Evolutionary conservation across 2,797 vertebrate species (phyloP), one percentile per base, ranked within the genome.

Genomic region (Enteromius treurensis): DNA sequence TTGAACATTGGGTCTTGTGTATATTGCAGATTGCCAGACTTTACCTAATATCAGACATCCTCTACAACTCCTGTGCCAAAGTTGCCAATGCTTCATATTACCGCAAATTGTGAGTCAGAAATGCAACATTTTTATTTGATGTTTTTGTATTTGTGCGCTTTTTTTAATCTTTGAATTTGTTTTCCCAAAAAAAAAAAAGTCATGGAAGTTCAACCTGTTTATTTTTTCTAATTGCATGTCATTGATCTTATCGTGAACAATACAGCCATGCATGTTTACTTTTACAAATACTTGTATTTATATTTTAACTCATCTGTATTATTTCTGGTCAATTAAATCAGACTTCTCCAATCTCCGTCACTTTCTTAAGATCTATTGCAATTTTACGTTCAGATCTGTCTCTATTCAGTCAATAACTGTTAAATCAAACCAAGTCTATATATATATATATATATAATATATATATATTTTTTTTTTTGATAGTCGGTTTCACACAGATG

Each of bases 61-160:
- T 96, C 82, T 92, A 96, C 90, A 96, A 96, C 88, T 95, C 95
- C 0, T 95, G 94, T 89, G 95, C 95, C 89, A 96, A 96, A 94
- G 95, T 95, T 42, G 90, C 94, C 6, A 94, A 95, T 73, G 95
- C 95, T 3, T 95, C 95, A 2, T 95, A 96, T 91, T 96, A 95
- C 88, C 92, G 95, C 45, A 96, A 96, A 95, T 95, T 93, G 95
- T 96, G 92, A 94, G 94, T 45, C 29, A 10, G 14, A 21, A 55
- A 5, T 78, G 58, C 32, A 23, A 17, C 42, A 71, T 77, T 49
- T 1, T 5, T 45, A 0, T 6, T 4, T 17, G 0, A 64, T 65
- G 49, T 8, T 26, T 70, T 32, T 64, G 64, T 58, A 19, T 71
- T 65, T 26, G 2, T 58, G 37, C 69, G 29, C 83, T 40, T 71